Evolutionary conservation across 2,113 vertebrate species (phyloP), one percentile per base, ranked within the genome.

Genomic region (Tonatia bakeri): DNA sequence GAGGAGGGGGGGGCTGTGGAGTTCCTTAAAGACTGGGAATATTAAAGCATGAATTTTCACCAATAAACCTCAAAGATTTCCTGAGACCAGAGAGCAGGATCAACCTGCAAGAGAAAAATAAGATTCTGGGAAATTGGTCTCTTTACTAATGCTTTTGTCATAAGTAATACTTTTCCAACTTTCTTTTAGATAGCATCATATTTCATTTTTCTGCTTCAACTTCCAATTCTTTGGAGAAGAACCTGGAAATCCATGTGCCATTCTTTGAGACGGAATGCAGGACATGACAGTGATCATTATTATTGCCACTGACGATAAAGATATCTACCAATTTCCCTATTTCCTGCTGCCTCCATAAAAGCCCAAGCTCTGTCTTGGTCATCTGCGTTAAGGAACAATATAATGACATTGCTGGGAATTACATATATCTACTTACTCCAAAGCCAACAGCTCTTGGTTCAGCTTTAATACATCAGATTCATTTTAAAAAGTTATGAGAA

Each of bases 381-480:
- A 94, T 90, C 90, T 67, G 50, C 61, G 94, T 36, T 65, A 92
- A 90, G 91, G 75, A 16, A 77, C 92, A 91, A 67, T 95, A 97
- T 96, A 97, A 87, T 97, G 91, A 52, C 81, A 70, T 86, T 69
- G 47, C 77, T 95, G 94, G 94, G 94, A 98, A 97, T 95, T 85
- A 54, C 22, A 95, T 11, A 0, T 22, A 65, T 72, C n/a, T 31
- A 95, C 88, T 95, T 28, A 95, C 85, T 96, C 47, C 50, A 97
- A 97, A 90, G 22, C 85, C 31, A 87, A 14, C 7, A 64, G 50
- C 61, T n/a, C 92, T 82, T 75, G 36, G 17, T 88, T 97, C 67
- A 75, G 28, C 96, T 97, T 98, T 97, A 96, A 96, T 96, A 94
- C 92, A 88, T 80, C 91, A 96, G 95, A 67, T 70, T 85, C 82